These are phyloP conservation scores for Isichthys henryi DNA, from an alignment of 2,113 vertebrate genomes.

Conservation along the genomic window DNA sequence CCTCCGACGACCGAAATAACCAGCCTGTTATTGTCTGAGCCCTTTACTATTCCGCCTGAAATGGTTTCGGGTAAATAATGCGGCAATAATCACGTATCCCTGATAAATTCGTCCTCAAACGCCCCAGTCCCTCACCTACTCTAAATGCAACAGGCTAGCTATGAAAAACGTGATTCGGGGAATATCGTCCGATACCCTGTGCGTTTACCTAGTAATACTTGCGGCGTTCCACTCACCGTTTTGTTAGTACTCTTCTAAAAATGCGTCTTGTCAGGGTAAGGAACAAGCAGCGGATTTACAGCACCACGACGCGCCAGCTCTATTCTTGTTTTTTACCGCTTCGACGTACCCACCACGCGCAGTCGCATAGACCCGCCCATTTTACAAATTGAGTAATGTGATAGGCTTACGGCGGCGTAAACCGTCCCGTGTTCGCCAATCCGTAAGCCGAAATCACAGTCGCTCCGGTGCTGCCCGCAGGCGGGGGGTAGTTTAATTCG, in stretches of 20 bases:
- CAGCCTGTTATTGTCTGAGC: background rate
- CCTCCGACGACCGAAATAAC: background rate
- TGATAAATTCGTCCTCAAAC: background rate
- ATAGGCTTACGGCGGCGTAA: slow-evolving; percentile 41
- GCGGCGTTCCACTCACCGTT: background rate
- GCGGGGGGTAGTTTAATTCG: background rate
- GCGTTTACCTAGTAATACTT: background rate
- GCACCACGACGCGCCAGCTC: background rate
- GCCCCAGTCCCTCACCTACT: background rate
- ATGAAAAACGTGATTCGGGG: background rate
- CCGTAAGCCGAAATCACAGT: slow-evolving; percentile 40
- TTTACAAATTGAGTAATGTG: background rate
- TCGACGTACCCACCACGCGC: slow-evolving; percentile 52
- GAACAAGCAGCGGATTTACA: background rate
- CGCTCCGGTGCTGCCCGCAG: slow-evolving; percentile 41
- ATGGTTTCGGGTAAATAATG: background rate
- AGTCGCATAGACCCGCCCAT: slow-evolving; percentile 36
- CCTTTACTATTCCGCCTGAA: background rate
- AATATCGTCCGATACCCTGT: background rate
- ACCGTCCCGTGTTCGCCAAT: slow-evolving; percentile 8
- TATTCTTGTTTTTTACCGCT: slow-evolving; percentile 49
- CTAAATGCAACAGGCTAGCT: background rate
- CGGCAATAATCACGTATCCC: background rate
- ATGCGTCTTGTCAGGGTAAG: background rate
- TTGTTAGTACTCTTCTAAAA: background rate